Conservation (phyloP, 1,140 invertebrate species). For the Mactra quadrangularis region DNA sequence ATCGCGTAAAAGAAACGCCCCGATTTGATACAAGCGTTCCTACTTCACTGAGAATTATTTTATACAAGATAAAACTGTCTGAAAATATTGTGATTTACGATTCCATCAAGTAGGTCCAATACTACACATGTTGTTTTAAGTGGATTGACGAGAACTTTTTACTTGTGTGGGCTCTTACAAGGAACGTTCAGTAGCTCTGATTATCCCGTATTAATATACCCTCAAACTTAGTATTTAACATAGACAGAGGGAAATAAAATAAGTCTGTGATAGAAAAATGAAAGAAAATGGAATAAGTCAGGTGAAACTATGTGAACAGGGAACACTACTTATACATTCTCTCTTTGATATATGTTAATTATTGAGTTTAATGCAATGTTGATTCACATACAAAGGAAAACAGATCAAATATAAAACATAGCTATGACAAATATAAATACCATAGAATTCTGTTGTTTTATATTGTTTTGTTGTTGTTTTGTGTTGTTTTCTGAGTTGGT, state of each 20-base stretch:
- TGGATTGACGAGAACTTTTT: constrained; percentile 19
- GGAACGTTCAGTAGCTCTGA: not conserved
- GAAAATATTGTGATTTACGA: constrained; percentile 52
- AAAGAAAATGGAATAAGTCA: constrained; percentile 16
- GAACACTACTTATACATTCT: too few species aligned
- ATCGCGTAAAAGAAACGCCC: constrained; percentile 38
- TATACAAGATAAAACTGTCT: constrained; percentile 61
- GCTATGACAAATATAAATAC: too few species aligned
- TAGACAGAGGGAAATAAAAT: constrained; percentile 29
- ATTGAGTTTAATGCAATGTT: too few species aligned
- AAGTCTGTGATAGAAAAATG: constrained; percentile 18
- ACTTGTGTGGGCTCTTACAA: constrained; percentile 43
- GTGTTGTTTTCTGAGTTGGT: too few species aligned
- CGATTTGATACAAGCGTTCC: constrained; percentile 46
- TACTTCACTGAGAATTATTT: constrained; percentile 50
- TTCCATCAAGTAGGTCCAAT: constrained; percentile 35
- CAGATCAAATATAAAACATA: too few species aligned
- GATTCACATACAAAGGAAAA: too few species aligned
- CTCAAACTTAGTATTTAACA: constrained; percentile 6
- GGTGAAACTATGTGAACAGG: not conserved
- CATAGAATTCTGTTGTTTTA: too few species aligned
- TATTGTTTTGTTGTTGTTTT: too few species aligned
- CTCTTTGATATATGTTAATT: too few species aligned
- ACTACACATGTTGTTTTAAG: constrained; percentile 46
- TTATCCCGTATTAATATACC: constrained; percentile 32